These are phyloP conservation scores for Tenthredo scrophulariae DNA, from an alignment of 2,888 invertebrate genomes.

Conservation along the genomic window DNA sequence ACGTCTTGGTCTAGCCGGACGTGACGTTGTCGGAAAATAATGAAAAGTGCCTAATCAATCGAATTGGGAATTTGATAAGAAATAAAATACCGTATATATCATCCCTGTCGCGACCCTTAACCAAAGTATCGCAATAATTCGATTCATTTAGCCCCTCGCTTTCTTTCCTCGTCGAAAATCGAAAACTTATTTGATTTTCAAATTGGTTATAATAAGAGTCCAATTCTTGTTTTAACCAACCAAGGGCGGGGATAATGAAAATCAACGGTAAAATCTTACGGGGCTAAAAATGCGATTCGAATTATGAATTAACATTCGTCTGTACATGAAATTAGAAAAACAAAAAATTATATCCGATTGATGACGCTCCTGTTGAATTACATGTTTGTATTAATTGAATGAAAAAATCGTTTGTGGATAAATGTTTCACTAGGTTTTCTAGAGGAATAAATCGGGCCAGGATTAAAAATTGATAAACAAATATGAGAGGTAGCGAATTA, in stretches of 20 bases:
- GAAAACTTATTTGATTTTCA: not conserved
- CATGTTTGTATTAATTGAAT: not conserved
- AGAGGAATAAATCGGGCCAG: not conserved
- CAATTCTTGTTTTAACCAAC: not conserved
- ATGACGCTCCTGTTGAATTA: not conserved
- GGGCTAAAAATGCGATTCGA: not conserved
- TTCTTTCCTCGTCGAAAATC: not conserved
- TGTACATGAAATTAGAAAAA: not conserved
- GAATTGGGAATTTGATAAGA: not conserved
- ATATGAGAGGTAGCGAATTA: not conserved
- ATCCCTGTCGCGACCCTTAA: not conserved
- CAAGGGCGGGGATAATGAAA: no score
- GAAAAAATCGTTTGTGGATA: not conserved
- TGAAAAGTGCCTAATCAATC: slow-evolving; percentile 7
- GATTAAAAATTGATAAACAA: slow-evolving; percentile 3
- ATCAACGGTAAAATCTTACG: not conserved
- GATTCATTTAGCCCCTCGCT: not conserved
- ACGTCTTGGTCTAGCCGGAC: not conserved
- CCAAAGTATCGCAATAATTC: not conserved
- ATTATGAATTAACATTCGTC: not conserved
- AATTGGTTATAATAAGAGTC: not conserved
- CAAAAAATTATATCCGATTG: not conserved
- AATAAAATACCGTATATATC: not conserved
- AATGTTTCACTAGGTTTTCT: not conserved
- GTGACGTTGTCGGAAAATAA: not conserved